phyloP scores from a whole-genome alignment of 2,113 vertebrate genomes.

The Trichechus manatus region DNA sequence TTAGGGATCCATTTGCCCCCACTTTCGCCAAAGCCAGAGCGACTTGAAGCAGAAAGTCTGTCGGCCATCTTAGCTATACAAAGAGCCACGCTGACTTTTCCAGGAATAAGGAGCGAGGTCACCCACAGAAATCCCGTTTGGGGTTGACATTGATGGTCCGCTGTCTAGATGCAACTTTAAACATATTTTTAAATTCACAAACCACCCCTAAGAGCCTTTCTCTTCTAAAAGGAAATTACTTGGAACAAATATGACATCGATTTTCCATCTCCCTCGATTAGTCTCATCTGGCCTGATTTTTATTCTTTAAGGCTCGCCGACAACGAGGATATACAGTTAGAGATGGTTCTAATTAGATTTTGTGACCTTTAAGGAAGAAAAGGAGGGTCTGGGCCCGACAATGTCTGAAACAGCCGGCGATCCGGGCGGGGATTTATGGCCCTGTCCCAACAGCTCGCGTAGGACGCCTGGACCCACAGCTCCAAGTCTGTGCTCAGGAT shows the following conservation, averaged over 20 bases:
- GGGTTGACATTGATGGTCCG: constrained; percentile 51
- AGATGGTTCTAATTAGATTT: constrained; percentile 76
- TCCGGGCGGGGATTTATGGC: background rate
- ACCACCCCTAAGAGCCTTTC: constrained; percentile 69
- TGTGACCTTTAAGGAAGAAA: constrained; percentile 78
- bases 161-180: constrained; percentile 71
- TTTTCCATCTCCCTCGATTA: constrained; percentile 83
- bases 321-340: constrained; percentile 75
- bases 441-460: constrained; percentile 84
- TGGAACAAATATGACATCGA: constrained; percentile 83
- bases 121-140: constrained; percentile 45
- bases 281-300: constrained; percentile 78
- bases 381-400: constrained; percentile 62
- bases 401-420: constrained; percentile 29
- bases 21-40: constrained; percentile 53
- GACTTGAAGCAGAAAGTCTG: background rate
- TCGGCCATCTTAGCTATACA: background rate
- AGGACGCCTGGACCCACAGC: constrained; percentile 89
- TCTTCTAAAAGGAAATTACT: constrained; percentile 79
- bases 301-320: constrained; percentile 78
- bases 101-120: background rate
- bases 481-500: constrained; percentile 86
- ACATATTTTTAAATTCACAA: constrained; percentile 72
- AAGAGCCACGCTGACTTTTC: constrained; percentile 65
- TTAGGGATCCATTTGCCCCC: background rate